Evolutionary conservation across 2,113 vertebrate genomes (phyloP).

Genomic region (Paramisgurnus dabryanus): DNA sequence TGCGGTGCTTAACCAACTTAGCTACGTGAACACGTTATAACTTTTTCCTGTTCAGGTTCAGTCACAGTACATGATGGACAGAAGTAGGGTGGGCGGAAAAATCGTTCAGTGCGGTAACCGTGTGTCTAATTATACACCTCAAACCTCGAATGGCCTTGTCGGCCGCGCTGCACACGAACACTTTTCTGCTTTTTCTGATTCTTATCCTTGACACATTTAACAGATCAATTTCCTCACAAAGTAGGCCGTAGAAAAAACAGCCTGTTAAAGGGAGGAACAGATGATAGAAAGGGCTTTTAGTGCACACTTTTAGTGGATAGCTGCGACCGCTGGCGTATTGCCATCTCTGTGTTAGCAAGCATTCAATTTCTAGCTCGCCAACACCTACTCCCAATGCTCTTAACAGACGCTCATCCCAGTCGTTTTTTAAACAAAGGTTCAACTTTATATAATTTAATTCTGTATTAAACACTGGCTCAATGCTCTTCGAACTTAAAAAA

Average conservation of each 20-base stretch:
- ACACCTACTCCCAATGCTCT: neutral
- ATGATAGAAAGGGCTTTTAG: slow-evolving; percentile 2
- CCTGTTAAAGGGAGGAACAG: neutral
- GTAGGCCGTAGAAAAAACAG: slow-evolving; percentile 37
- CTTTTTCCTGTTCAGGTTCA: slow-evolving; percentile 4
- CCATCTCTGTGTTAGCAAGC: neutral
- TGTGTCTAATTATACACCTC: slow-evolving; percentile 21
- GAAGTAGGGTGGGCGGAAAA: slow-evolving; percentile 10
- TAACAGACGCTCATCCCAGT: neutral
- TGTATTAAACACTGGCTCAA: too few relatives aligned
- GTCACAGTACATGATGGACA: neutral
- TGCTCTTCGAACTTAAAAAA: too few relatives aligned
- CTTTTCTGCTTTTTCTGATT: slow-evolving; percentile 23
- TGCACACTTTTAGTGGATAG: neutral
- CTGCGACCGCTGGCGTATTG: neutral
- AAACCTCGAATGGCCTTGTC: slow-evolving; percentile 23
- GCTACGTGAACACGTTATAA: neutral
- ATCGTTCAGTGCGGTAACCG: neutral
- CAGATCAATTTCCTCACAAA: slow-evolving; percentile 37
- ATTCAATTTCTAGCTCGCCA: neutral
- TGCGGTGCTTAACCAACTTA: too few relatives aligned
- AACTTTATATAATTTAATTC: neutral
- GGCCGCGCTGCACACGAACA: slow-evolving; percentile 28
- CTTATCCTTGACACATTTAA: slow-evolving; percentile 56
- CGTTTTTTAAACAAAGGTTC: neutral